These are phyloP conservation scores for Eueides isabella DNA, from an alignment of 1,140 invertebrate genomes.

Conservation along the genomic window DNA sequence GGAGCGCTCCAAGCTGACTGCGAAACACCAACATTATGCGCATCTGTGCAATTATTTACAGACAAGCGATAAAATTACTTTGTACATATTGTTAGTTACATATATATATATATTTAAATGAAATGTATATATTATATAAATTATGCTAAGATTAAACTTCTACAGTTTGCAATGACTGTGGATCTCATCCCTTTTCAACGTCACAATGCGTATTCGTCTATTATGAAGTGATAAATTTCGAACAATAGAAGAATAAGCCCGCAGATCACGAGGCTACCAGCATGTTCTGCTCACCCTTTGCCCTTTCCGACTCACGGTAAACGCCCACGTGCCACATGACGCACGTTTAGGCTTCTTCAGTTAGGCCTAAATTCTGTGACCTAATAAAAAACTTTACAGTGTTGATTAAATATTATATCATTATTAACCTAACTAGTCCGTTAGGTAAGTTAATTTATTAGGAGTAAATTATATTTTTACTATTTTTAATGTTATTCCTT, in stretches of 20 bases:
- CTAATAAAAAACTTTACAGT: conserved; percentile 3
- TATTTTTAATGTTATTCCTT: too few relatives aligned
- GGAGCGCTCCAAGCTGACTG: conserved; percentile 45
- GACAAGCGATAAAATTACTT: conserved; percentile 44
- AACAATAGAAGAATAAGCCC: conserved; percentile 27
- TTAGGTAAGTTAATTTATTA: not conserved
- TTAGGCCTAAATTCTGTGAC: conserved; percentile 18
- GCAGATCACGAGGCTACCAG: conserved; percentile 25
- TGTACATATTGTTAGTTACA: conserved; percentile 31
- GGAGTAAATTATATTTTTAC: too few relatives aligned
- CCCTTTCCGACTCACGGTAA: conserved; percentile 15
- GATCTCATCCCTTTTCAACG: not conserved
- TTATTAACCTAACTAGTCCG: not conserved
- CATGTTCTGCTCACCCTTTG: conserved; percentile 22
- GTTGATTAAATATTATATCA: not conserved
- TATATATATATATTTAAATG: not conserved
- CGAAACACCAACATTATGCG: conserved; percentile 40
- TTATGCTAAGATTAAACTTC: not conserved
- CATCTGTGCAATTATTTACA: conserved; percentile 50
- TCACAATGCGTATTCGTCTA: not conserved
- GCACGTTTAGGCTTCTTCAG: conserved; percentile 21
- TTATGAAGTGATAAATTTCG: conserved; percentile 7
- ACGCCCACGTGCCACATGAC: conserved; percentile 26
- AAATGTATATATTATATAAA: too few relatives aligned
- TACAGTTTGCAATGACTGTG: not conserved